Conservation (phyloP, 2,113 vertebrate genomes). For the Nesogale talazaci region DNA sequence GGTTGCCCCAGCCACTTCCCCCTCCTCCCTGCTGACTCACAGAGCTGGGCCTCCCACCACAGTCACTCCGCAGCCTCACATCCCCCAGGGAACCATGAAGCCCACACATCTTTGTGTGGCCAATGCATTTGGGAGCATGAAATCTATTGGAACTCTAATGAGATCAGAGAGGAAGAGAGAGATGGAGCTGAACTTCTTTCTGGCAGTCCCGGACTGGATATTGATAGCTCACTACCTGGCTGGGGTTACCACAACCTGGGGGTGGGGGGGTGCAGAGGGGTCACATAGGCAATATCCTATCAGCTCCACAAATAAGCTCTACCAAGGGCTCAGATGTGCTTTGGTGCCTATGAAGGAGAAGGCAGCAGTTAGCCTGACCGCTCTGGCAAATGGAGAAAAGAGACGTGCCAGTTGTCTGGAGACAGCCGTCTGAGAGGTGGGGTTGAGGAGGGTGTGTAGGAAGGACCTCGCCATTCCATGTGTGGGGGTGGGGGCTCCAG, state of each 20-base stretch:
- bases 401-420: too few relatives aligned
- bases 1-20: neutral
- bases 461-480: neutral
- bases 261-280: too few relatives aligned
- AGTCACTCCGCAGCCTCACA: neutral
- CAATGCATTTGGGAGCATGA: conserved; percentile 73
- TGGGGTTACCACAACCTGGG: too few relatives aligned
- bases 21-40: neutral
- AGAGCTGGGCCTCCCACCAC: too few relatives aligned
- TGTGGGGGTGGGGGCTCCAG: neutral
- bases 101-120: conserved; percentile 57
- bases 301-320: neutral
- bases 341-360: neutral
- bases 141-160: conserved; percentile 75
- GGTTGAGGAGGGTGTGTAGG: neutral
- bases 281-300: neutral
- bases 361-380: neutral
- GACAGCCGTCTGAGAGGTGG: neutral
- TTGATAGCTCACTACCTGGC: neutral
- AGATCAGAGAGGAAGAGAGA: conserved; percentile 60
- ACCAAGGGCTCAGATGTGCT: neutral
- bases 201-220: neutral
- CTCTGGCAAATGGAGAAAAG: neutral
- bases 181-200: conserved; percentile 41
- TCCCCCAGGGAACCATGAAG: conserved; percentile 30